Evolutionary conservation across 2,888 invertebrate species (phyloP).

Genomic region (Halictus quadricinctus): DNA sequence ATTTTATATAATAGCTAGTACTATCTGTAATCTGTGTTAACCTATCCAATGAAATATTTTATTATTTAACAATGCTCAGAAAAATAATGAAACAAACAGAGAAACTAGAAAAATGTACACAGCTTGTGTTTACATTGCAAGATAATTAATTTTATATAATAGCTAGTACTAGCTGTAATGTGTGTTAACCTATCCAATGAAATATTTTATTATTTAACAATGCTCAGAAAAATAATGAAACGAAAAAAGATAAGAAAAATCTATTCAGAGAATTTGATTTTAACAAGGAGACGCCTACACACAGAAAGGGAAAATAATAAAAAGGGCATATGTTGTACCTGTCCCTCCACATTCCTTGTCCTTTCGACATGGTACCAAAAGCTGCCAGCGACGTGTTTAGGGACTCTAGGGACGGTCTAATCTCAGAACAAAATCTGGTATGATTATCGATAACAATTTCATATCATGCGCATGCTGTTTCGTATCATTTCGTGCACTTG

Average conservation of each 20-base stretch:
- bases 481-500: constrained; percentile 52
- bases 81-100: too few species aligned
- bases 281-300: constrained; percentile 4
- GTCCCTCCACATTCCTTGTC: constrained; percentile 83
- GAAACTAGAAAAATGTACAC: too few species aligned
- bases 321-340: constrained; percentile 80
- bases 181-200: too few species aligned
- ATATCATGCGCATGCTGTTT: constrained; percentile 77
- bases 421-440: constrained; percentile 81
- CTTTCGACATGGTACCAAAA: constrained; percentile 82
- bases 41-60: too few species aligned
- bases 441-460: constrained; percentile 77
- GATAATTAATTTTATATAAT: too few species aligned
- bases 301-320: constrained; percentile 64
- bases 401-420: constrained; percentile 81
- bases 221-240: not conserved
- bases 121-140: too few species aligned
- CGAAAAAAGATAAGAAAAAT: not conserved
- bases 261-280: not conserved
- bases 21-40: too few species aligned
- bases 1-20: too few species aligned
- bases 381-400: constrained; percentile 82
- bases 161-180: too few species aligned
- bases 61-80: too few species aligned
- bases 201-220: too few species aligned